Evolutionary conservation across 92 coral and sea anemone genomes (phyloP), one percentile per base, ranked within the genome.

Genomic region (Siderastrea siderea): DNA sequence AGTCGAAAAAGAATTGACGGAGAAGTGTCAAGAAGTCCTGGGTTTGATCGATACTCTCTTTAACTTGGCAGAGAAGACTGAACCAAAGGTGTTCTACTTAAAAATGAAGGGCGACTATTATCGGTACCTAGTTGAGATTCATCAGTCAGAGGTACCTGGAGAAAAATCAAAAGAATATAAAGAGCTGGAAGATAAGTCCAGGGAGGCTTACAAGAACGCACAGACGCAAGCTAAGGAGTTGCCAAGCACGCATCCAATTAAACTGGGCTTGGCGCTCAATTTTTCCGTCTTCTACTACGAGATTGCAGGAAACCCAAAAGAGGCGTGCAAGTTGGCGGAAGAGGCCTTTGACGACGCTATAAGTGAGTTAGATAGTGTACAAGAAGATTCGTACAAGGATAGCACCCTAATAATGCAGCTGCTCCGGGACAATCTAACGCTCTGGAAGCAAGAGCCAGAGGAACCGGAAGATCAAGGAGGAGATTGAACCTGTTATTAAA

Each of bases 351-450:
- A 95, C 83, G 86, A 88, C 16, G 98, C 98, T 54, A 95, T 95
- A 73, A 44, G 91, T 17, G 87, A 93, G 45, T 67, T 95, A 58
- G 94, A 95, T 38, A 11, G 10, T 3, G 81, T 88, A 47, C n/a
- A 73, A 9, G 98, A 95, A 48, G 95, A 91, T 2, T 71, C 87
- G n/a, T 95, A 93, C 96, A 95, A 95, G 80, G 98, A 95, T 58
- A 95, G 98, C 82, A 95, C 98, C 3, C 87, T 95, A 60, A 95
- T 95, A 47, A 93, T 95, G 98, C 98, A 95, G 91, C 96, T 95
- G 51, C 93, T 95, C 48, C 94, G 98, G 51, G 98, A 95, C 65
- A 95, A 95, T 58, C 94, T 95, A n/a, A 95, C 98, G n/a, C 89
- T 94, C 7, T 94, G 96, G 95, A 93, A 47, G 75, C 51, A 53